Base-by-base conservation (phyloP, 1,140 invertebrate species). In the Fopius arisanus region DNA sequence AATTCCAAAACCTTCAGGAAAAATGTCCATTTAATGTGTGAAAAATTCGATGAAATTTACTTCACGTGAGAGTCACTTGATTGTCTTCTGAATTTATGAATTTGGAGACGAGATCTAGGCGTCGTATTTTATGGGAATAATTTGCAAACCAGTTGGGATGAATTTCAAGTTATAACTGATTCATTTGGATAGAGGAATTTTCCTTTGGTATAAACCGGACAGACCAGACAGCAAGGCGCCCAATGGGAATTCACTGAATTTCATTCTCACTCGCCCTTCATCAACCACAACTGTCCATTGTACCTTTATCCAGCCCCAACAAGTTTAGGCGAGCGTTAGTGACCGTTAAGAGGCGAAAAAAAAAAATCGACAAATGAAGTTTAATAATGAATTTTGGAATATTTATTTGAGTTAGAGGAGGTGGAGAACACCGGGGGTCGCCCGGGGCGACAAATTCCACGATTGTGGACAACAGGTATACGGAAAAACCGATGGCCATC, bases 211-310 rank as follows among this genome's bases (percentile, higher is more conserved):
- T 79, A 79, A 82, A 84, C 79, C 78, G 77, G 79, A 80, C 77
- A 71, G 80, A 84, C 77, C 81, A 86, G 84, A 85, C 84, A 82
- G 82, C 78, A 79, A 77, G 83, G 81, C 84, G 83, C 82, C 84
- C 76, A 78, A 40, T 37, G 62, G 48, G 73, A 40, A 78, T 80
- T 79, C 78, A 67, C 33, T 33, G 70, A 69, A 70, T 41, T 73
- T 51, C 67, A 67, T 74, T 76, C 75, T 54, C 73, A 48, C 67
- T 67, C 31, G 54, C 59, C 21, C 19, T 26, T 33, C 37, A 33
- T 31, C 41, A 29, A 31, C 67, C 41, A 54, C 29, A 26, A 16
- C 12, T 29, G 41, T 14, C 16, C 67, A 67, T 31, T 66, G 63
- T 31, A 40, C 16, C 28, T 6, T 37, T n/a, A 66, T 66, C 63